These are phyloP conservation scores for Agrotis segetum DNA, from an alignment of 2,888 invertebrate genomes.

Conservation along the genomic window DNA sequence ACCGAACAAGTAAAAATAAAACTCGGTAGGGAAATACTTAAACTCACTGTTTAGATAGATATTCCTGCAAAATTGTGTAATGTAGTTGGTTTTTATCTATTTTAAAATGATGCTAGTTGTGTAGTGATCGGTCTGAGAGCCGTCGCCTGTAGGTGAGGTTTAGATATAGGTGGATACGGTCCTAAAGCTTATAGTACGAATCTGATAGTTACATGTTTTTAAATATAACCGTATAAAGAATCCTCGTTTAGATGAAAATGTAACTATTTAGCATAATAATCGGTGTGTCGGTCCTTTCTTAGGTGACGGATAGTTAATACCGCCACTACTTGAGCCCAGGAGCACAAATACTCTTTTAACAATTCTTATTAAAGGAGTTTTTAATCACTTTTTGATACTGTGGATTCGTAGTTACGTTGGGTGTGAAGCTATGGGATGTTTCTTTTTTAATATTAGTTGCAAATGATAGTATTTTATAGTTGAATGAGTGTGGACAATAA, in stretches of 20 bases:
- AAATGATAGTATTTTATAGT: conserved; percentile 83
- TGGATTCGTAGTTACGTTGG: conserved; percentile 71
- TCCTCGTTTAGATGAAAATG: conserved; percentile 83
- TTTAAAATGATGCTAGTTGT: conserved; percentile 89
- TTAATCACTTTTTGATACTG: conserved; percentile 85
- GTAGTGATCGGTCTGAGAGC: conserved; percentile 71
- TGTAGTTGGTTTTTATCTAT: conserved; percentile 84
- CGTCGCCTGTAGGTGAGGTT: conserved; percentile 78
- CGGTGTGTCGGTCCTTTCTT: conserved; percentile 80
- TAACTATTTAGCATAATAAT: conserved; percentile 82
- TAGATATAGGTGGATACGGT: conserved; percentile 80
- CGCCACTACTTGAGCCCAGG: conserved; percentile 63
- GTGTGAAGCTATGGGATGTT: conserved; percentile 71
- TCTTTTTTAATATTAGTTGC: conserved; percentile 83
- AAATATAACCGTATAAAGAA: conserved; percentile 78
- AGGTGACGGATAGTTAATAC: conserved; percentile 67
- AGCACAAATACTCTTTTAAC: conserved; percentile 86
- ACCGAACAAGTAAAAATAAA: conserved; percentile 73
- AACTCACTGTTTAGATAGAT: conserved; percentile 85
- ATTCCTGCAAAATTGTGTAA: conserved; percentile 83
- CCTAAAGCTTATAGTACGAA: conserved; percentile 87
- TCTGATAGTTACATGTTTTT: conserved; percentile 82
- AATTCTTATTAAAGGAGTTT: conserved; percentile 74
- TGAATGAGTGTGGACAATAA: conserved; percentile 89
- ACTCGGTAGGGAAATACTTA: conserved; percentile 74